A percentile compares a stretch with the other conserved stretches of the same genome.
Evolutionary conservation across 1,140 invertebrate genomes (phyloP).

Genomic region (Aphelinus certus): DNA sequence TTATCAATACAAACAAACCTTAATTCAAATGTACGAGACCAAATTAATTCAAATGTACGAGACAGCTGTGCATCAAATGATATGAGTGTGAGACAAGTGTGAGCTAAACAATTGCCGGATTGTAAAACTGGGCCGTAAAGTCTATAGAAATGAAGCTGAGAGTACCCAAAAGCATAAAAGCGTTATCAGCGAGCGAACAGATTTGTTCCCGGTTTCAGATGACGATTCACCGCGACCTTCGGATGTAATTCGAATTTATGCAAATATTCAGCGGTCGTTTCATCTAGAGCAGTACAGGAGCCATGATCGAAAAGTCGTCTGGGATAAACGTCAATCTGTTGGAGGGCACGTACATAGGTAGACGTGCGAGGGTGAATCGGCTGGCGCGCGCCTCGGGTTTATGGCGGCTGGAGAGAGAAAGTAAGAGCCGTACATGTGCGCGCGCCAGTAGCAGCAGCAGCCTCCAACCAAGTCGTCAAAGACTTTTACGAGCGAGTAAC

Average conservation of each 20-base stretch:
- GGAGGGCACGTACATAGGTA: slow-evolving; percentile 47
- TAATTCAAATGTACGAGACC: too few relatives aligned
- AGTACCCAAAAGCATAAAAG: too few relatives aligned
- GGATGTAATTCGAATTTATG: slow-evolving; percentile 26
- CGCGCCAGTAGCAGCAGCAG: slow-evolving; percentile 43
- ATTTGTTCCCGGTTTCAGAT: slow-evolving; percentile 7
- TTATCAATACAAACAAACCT: too few relatives aligned
- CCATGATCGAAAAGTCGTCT: slow-evolving; percentile 57
- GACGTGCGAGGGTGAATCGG: slow-evolving; percentile 28
- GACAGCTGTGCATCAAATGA: too few relatives aligned
- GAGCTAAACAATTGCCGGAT: too few relatives aligned
- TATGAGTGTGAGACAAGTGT: too few relatives aligned
- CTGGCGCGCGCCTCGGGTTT: slow-evolving; percentile 56
- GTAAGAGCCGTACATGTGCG: slow-evolving; percentile 22
- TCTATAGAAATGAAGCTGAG: too few relatives aligned
- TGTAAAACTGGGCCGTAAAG: too few relatives aligned
- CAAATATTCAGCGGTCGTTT: slow-evolving; percentile 28
- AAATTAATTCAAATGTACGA: too few relatives aligned
- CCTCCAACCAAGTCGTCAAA: slow-evolving; percentile 64
- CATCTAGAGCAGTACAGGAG: slow-evolving; percentile 45
- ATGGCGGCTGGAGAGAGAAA: slow-evolving; percentile 47
- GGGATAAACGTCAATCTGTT: slow-evolving; percentile 60
- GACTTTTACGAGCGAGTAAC: slow-evolving; percentile 67
- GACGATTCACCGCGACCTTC: not conserved
- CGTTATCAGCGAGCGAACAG: not conserved